phyloP scores from a whole-genome alignment of 2,797 vertebrate genomes.

The Typhlichthys subterraneus region DNA sequence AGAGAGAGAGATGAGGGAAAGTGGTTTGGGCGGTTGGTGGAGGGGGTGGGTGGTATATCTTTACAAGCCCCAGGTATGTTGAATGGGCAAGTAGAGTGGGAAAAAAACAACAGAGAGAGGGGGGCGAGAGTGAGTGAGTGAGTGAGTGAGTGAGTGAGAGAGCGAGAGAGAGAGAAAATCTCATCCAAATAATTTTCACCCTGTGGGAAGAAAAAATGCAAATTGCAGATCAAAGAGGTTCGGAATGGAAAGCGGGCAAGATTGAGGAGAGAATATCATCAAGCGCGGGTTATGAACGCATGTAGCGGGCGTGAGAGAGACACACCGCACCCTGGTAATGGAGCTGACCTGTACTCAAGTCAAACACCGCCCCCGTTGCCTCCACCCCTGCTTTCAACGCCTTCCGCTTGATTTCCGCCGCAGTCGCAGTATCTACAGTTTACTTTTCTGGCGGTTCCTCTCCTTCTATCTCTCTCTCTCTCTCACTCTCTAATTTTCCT shows the following conservation, averaged over 20 bases:
- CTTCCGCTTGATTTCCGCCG: neutral
- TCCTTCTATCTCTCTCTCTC: neutral
- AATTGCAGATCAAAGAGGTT: constrained; percentile 85
- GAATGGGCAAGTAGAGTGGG: constrained; percentile 73
- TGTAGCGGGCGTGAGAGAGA: constrained; percentile 66
- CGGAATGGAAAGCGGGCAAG: constrained; percentile 74
- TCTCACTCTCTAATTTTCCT: constrained; percentile 18
- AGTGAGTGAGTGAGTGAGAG: constrained; percentile 24
- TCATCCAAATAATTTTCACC: constrained; percentile 84
- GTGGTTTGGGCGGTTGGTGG: neutral
- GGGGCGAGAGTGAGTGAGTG: neutral
- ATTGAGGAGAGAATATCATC: constrained; percentile 80
- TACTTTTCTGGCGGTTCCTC: constrained; percentile 36
- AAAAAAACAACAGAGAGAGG: constrained; percentile 2
- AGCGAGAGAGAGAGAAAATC: constrained; percentile 63
- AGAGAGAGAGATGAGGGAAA: constrained; percentile 30
- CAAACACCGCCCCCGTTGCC: constrained; percentile 15
- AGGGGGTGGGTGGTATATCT: constrained; percentile 47
- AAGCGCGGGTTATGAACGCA: constrained; percentile 72
- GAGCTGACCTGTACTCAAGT: constrained; percentile 72
- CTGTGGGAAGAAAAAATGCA: constrained; percentile 79
- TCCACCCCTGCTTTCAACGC: neutral
- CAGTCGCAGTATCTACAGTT: constrained; percentile 48
- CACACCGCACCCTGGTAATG: constrained; percentile 70
- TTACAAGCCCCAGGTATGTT: constrained; percentile 75